These are phyloP conservation scores for Melanotaenia parkinsoni DNA, from an alignment of 2,797 vertebrate species.

Conservation along the genomic window DNA sequence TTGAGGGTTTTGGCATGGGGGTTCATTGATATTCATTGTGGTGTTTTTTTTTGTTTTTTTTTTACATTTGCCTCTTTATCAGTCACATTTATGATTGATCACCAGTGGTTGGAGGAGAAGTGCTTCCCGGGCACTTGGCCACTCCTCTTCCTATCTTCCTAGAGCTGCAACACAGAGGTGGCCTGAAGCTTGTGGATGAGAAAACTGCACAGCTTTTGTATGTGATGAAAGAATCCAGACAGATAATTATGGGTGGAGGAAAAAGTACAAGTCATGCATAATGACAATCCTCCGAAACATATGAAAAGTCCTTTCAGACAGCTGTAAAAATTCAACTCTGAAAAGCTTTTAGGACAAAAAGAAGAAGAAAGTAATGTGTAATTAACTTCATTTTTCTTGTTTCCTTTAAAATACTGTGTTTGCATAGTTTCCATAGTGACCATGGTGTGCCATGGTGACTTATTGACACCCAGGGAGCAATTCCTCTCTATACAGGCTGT, in stretches of 20 bases:
- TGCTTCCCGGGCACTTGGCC: constrained; percentile 16
- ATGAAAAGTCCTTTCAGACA: constrained; percentile 7
- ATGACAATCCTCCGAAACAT: constrained; percentile 6
- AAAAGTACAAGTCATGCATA: constrained; percentile 16
- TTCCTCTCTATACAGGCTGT: constrained; percentile 73
- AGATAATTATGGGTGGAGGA: constrained; percentile 7
- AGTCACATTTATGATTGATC: constrained; percentile 64
- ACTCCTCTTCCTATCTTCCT: constrained; percentile 14
- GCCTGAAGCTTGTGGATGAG: not conserved
- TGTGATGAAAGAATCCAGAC: constrained; percentile 18
- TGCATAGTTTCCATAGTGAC: constrained; percentile 80
- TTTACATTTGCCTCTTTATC: constrained; percentile 62
- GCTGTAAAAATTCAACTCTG: constrained; percentile 22
- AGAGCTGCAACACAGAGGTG: constrained; percentile 1
- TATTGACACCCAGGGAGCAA: constrained; percentile 76
- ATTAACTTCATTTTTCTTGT: constrained; percentile 65
- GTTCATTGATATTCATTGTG: constrained; percentile 61
- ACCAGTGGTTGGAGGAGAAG: constrained; percentile 4
- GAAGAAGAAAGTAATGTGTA: constrained; percentile 43
- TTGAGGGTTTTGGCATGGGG: constrained; percentile 32
- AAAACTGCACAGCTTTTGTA: not conserved
- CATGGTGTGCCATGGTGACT: constrained; percentile 72
- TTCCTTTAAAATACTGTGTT: constrained; percentile 70
- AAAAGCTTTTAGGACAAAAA: constrained; percentile 10
- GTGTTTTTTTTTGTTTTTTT: constrained; percentile 4